Base-by-base conservation (phyloP, 2,113 vertebrate species). In the Amphiprion ocellaris region DNA sequence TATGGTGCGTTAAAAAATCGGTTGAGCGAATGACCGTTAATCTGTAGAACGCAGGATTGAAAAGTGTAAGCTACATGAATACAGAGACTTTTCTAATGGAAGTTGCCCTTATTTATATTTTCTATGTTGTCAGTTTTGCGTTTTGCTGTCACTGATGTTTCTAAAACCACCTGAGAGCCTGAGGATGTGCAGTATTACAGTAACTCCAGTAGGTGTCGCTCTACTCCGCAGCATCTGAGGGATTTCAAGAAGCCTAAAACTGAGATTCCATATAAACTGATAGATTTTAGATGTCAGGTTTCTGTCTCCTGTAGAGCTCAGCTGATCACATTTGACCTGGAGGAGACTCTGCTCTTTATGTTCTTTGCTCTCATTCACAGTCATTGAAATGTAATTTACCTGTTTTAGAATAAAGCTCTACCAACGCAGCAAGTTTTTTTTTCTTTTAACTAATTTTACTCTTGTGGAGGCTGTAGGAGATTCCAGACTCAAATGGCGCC, bases 391-490 rank as follows among this genome's bases (percentile, higher is more conserved):
- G 75, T 82, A 54, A 60, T 77, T 79, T 6, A 53, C 67, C 56
- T 83, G 68, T 72, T 85, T 79, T 69, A 86, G 74, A 90, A 88
- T 90, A 90, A 89, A 90, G 74, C 23, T 79, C 33, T 74, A 53
- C 37, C 47, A 47, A 78, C 53, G 14, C 64, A 17, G 24, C 55
- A 52, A 10, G 4, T 19, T 65, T 53, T 33, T 59, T 2, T 19
- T 52, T 10, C 4, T 19, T 52, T 44, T 15, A 1, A 10, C 41
- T 44, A 12, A 44, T 44, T 15, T 44, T 14, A 15, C 9, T 5
- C 7, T 37, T 37, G 33, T 37, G 33, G 6, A 37, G 33, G 33
- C 33, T 8, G 33, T 7, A 37, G 33, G 33, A 37, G 33, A 9
- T 37, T 26, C 26, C 26, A 26, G 26, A 26, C 26, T 26, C 26